Evolutionary conservation across 1,140 invertebrate genomes (phyloP).

Genomic region (Drosophila lowei): DNA sequence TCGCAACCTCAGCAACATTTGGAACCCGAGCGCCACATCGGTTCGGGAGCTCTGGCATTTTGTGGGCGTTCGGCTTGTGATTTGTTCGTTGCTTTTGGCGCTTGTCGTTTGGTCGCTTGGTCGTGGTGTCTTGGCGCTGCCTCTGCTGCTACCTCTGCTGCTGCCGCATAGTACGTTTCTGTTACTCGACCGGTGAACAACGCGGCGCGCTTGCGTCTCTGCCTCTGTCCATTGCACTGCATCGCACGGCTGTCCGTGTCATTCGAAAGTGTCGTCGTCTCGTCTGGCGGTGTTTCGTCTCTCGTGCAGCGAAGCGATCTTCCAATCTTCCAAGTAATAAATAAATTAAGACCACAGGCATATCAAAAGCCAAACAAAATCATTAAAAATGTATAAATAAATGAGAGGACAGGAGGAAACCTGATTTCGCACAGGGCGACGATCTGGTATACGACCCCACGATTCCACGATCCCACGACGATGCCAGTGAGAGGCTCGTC

Average conservation of each 20-base stretch:
- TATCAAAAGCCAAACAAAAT: slow-evolving; percentile 2
- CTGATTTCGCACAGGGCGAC: slow-evolving; percentile 45
- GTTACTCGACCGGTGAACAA: slow-evolving; percentile 59
- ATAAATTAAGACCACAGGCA: too few species aligned
- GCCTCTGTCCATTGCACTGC: slow-evolving; percentile 3
- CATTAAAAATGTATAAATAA: slow-evolving; percentile 35
- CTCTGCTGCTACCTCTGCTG: slow-evolving; percentile 4
- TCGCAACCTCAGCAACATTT: slow-evolving; percentile 28
- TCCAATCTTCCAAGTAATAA: too few species aligned
- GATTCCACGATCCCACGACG: too few species aligned
- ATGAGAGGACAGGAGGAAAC: slow-evolving; percentile 28
- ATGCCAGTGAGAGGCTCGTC: slow-evolving; percentile 61
- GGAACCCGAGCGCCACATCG: slow-evolving; percentile 5
- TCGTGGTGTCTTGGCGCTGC: slow-evolving; percentile 10
- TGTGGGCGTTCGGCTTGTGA: slow-evolving; percentile 11
- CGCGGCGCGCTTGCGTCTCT: slow-evolving; percentile 59
- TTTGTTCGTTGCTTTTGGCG: background rate
- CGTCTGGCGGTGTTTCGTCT: too few species aligned
- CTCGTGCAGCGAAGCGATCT: too few species aligned
- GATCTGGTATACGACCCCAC: slow-evolving; percentile 8
- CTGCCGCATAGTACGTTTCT: slow-evolving; percentile 64
- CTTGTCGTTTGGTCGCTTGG: slow-evolving; percentile 37
- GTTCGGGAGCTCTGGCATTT: background rate
- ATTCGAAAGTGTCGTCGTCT: too few species aligned
- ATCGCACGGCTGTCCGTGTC: slow-evolving; percentile 10